Evolutionary conservation across 2,888 invertebrate species (phyloP).

Genomic region (Plutella xylostella): DNA sequence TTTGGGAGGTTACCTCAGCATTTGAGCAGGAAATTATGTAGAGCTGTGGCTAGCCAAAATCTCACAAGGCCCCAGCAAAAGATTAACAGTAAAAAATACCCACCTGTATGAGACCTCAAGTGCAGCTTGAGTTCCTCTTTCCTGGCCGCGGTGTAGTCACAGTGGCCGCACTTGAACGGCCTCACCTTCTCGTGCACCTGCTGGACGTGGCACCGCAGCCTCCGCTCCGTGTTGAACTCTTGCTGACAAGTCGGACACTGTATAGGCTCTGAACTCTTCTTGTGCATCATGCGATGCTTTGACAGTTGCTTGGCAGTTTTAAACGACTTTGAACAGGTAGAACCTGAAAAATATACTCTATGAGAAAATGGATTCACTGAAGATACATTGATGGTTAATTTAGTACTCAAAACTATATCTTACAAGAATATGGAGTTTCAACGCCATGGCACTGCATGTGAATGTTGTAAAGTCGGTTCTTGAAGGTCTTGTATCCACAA

Average conservation of each 20-base stretch:
- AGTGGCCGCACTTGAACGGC: conserved; percentile 75
- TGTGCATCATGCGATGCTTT: conserved; percentile 79
- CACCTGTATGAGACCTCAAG: conserved; percentile 77
- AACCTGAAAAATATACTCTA: conserved; percentile 32
- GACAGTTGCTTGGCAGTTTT: conserved; percentile 83
- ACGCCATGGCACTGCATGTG: conserved; percentile 82
- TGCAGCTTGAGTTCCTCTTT: conserved; percentile 76
- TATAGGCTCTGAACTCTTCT: conserved; percentile 29
- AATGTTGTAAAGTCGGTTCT: conserved; percentile 76
- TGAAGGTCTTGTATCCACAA: conserved; percentile 80
- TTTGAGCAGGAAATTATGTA: neutral
- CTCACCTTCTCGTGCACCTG: conserved; percentile 76
- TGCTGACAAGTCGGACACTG: conserved; percentile 72
- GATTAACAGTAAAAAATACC: too few species aligned
- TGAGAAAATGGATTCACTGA: neutral
- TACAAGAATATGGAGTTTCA: conserved; percentile 20
- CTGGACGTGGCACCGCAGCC: conserved; percentile 66
- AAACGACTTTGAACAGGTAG: conserved; percentile 80
- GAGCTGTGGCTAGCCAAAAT: neutral
- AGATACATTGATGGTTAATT: too few species aligned
- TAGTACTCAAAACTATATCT: too few species aligned
- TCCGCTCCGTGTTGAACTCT: conserved; percentile 63
- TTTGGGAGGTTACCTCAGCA: too few species aligned
- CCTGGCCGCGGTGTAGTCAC: conserved; percentile 75
- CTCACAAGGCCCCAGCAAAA: too few species aligned